phyloP scores from a whole-genome alignment of 23 tunicate genomes.

The Trididemnum miniatum region DNA sequence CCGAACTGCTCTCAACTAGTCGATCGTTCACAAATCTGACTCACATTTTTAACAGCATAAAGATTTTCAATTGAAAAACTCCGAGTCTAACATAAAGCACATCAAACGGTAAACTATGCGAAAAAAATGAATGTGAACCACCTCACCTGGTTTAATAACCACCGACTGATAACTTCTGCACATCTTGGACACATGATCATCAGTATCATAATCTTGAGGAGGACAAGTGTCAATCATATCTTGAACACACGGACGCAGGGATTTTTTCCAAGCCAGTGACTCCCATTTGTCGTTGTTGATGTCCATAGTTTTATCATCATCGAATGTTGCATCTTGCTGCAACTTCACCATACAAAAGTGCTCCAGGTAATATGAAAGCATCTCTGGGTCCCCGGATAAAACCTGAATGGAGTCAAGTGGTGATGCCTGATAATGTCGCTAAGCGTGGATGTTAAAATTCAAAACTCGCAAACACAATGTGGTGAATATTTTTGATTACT shows the following conservation, averaged over 20 bases:
- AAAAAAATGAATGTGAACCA: no score
- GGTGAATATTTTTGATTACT: no score
- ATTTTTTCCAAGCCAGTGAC: conserved; percentile 33
- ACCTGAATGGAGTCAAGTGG: no score
- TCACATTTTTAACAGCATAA: no score
- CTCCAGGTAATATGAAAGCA: conserved; percentile 64
- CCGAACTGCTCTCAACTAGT: no score
- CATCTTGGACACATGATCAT: conserved; percentile 3
- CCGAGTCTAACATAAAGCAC: no score
- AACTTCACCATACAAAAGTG: conserved; percentile 69
- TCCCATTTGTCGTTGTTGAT: not conserved
- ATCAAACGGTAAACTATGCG: no score
- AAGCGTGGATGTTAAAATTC: no score
- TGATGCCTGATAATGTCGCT: no score
- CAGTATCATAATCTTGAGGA: not conserved
- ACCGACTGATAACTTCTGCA: conserved; percentile 70
- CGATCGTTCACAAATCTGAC: no score
- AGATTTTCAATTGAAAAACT: no score
- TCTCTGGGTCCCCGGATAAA: conserved; percentile 63
- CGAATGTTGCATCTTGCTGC: conserved; percentile 1
- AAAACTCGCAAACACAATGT: no score
- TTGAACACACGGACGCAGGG: conserved; percentile 59
- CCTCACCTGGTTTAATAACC: conserved; percentile 47
- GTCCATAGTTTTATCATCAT: not conserved
- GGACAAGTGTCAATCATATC: conserved; percentile 60